Evolutionary conservation across 2,888 invertebrate genomes (phyloP).

Genomic region (Ophioninae sp.): DNA sequence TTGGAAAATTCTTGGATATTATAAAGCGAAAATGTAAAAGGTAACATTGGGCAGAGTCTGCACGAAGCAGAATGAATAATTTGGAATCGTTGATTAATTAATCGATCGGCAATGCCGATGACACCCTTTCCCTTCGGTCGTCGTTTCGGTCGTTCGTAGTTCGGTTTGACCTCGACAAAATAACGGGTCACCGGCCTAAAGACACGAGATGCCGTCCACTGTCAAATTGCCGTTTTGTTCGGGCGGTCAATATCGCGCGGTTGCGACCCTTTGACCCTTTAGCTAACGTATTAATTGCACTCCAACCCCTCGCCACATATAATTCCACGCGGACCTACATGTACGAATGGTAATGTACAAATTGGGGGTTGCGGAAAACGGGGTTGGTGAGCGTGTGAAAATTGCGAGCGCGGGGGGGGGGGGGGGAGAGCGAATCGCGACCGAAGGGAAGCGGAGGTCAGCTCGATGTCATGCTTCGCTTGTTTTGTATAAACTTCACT

Average conservation of each 20-base stretch:
- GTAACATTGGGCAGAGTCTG: slow-evolving; percentile 20
- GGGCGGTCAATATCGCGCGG: not conserved
- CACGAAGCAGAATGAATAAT: slow-evolving; percentile 39
- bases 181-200: slow-evolving; percentile 40
- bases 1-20: not conserved
- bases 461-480: slow-evolving; percentile 35
- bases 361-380: slow-evolving; percentile 27
- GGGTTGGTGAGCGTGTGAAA: not conserved
- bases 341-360: not conserved
- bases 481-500: slow-evolving; percentile 61
- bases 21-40: slow-evolving; percentile 16
- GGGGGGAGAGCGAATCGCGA: not conserved
- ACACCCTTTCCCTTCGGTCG: not conserved
- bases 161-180: slow-evolving; percentile 12
- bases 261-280: not conserved
- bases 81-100: slow-evolving; percentile 53
- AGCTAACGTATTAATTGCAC: not conserved
- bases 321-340: not conserved
- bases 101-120: slow-evolving; percentile 36
- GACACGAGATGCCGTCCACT: not conserved
- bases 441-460: slow-evolving; percentile 27
- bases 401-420: too few relatives aligned
- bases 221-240: slow-evolving; percentile 4
- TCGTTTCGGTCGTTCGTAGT: not conserved
- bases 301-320: not conserved